Percentiles rank a stretch among this genome's conserved stretches.
Conservation (phyloP, 2,113 vertebrate genomes). For the Hemibagrus wyckioides region DNA sequence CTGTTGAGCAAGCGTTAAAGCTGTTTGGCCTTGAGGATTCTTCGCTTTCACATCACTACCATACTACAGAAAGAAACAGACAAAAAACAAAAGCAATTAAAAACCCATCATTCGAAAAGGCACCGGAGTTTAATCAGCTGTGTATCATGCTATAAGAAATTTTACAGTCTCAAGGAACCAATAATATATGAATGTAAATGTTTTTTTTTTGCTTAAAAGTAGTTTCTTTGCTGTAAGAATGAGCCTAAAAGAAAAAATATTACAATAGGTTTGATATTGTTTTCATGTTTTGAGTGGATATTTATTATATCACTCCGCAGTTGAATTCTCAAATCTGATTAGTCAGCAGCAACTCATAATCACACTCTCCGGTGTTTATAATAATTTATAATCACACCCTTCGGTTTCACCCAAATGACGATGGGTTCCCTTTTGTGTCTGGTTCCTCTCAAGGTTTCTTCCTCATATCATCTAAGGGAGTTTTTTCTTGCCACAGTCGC, state of each 20-base stretch:
- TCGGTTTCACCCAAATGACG: no score
- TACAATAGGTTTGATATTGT: not conserved
- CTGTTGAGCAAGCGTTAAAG: slow-evolving; percentile 81
- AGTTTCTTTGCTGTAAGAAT: not conserved
- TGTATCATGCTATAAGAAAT: not conserved
- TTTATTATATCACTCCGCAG: not conserved
- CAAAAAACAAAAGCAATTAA: not conserved
- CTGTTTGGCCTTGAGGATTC: slow-evolving; percentile 82
- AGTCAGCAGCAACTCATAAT: not conserved
- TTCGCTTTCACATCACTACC: slow-evolving; percentile 84
- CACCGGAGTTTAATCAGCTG: not conserved
- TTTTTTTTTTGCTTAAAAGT: not conserved
- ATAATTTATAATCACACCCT: no score
- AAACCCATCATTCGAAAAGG: not conserved
- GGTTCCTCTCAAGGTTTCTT: no score
- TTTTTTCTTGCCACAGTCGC: no score
- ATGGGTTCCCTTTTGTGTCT: no score
- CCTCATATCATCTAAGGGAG: no score
- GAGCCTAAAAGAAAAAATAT: not conserved
- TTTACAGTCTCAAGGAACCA: not conserved
- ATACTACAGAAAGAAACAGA: slow-evolving; percentile 69
- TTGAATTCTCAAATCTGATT: not conserved
- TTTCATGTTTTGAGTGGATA: not conserved
- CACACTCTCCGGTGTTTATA: no score
- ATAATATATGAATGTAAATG: not conserved